phyloP scores from a whole-genome alignment of 2,113 vertebrate genomes.

The Tragelaphus imberbis region DNA sequence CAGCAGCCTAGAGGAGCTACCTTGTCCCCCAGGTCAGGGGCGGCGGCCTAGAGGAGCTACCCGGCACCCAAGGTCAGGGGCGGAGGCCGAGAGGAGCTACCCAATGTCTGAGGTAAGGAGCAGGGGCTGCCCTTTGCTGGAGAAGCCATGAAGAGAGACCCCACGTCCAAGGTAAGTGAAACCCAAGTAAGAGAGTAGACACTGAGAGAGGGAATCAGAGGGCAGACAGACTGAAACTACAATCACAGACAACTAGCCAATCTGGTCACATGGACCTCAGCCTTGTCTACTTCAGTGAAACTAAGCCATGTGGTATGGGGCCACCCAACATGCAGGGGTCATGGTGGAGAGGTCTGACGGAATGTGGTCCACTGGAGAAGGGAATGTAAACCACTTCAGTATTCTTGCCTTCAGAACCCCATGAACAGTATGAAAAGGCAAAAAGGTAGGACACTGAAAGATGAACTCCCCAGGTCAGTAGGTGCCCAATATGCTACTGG shows the following conservation, averaged over 20 bases:
- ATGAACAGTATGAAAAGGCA: neutral
- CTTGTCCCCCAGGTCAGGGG: fast-evolving
- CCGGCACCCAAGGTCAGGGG: too few relatives aligned
- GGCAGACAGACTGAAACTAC: neutral
- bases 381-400: neutral
- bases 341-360: neutral
- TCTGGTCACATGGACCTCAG: neutral
- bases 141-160: neutral
- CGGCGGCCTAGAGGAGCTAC: too few relatives aligned
- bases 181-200: neutral
- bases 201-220: neutral
- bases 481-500: neutral
- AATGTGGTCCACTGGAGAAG: neutral
- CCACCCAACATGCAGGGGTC: neutral
- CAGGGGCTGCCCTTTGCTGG: neutral
- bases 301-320: neutral
- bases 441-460: neutral
- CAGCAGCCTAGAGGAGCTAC: too few relatives aligned
- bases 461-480: neutral
- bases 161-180: neutral
- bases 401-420: neutral
- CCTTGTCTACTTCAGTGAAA: neutral
- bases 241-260: neutral
- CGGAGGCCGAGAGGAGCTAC: fast-evolving
- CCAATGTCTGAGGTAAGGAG: neutral